Conservation (phyloP, 2,797 vertebrate genomes). For the Cyprinella venusta region DNA sequence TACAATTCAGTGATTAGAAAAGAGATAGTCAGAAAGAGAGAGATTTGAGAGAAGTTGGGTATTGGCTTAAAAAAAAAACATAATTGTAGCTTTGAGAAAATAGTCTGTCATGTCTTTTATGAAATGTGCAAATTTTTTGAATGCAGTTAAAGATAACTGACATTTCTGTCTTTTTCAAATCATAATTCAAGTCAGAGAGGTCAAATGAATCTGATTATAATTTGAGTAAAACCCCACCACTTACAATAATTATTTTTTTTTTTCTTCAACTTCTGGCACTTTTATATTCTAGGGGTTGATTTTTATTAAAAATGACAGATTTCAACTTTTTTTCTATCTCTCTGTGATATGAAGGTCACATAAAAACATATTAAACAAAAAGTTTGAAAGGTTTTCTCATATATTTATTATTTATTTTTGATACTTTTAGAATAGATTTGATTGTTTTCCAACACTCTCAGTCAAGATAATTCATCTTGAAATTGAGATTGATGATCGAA, state of each 20-base stretch:
- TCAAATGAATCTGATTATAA: neutral
- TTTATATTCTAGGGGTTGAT: neutral
- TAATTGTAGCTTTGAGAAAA: slow-evolving; percentile 22
- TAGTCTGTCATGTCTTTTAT: slow-evolving; percentile 58
- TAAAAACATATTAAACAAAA: neutral
- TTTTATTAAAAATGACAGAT: slow-evolving; percentile 9
- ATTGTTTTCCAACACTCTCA: neutral
- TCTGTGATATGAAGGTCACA: neutral
- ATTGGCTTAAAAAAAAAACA: slow-evolving; percentile 54
- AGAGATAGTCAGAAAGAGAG: slow-evolving; percentile 52
- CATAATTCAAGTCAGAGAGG: slow-evolving; percentile 11
- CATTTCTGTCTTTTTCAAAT: neutral
- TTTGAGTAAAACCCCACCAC: slow-evolving; percentile 1
- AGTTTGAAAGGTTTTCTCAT: neutral
- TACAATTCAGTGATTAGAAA: slow-evolving; percentile 56
- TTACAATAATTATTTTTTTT: slow-evolving; percentile 8
- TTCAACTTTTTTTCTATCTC: neutral
- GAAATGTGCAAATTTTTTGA: slow-evolving; percentile 6
- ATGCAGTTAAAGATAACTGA: slow-evolving; percentile 16
- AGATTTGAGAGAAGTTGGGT: slow-evolving; percentile 78
- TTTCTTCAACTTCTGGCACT: slow-evolving; percentile 5
- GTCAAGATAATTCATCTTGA: neutral
- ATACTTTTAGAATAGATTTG: neutral
- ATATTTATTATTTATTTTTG: neutral
- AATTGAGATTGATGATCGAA: neutral